Conservation (phyloP, 2,888 invertebrate genomes). For the Chydorus sphaericus region DNA sequence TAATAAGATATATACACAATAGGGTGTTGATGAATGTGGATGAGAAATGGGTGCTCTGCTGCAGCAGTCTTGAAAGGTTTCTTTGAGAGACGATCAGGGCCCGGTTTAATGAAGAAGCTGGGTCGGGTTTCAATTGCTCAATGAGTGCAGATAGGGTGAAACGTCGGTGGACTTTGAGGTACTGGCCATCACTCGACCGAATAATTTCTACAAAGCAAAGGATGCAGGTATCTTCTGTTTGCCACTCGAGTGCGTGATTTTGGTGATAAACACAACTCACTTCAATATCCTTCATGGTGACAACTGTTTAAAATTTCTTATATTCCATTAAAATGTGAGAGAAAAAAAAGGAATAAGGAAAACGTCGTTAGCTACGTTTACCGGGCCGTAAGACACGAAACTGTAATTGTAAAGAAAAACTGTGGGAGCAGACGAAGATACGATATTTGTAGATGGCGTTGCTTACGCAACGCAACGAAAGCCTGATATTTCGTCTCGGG, state of each 20-base stretch:
- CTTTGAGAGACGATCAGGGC: background rate
- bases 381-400: too few species aligned
- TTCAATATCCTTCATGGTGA: background rate
- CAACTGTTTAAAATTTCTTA: too few species aligned
- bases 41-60: background rate
- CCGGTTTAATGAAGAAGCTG: background rate
- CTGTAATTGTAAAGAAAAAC: too few species aligned
- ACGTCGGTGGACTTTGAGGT: background rate
- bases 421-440: too few species aligned
- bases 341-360: too few species aligned
- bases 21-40: background rate
- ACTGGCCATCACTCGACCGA: background rate
- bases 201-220: background rate
- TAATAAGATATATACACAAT: background rate
- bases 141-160: background rate
- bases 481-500: too few species aligned
- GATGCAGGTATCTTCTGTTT: background rate
- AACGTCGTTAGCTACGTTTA: too few species aligned
- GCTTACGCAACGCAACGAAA: too few species aligned
- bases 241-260: background rate
- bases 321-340: too few species aligned
- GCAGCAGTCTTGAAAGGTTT: background rate
- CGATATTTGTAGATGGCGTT: too few species aligned
- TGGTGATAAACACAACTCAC: background rate
- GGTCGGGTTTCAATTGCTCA: background rate